Percentiles rank a stretch among this genome's conserved stretches.
Evolutionary conservation across 2,797 vertebrate genomes (phyloP).

Genomic region (Epinephelus malabaricus): DNA sequence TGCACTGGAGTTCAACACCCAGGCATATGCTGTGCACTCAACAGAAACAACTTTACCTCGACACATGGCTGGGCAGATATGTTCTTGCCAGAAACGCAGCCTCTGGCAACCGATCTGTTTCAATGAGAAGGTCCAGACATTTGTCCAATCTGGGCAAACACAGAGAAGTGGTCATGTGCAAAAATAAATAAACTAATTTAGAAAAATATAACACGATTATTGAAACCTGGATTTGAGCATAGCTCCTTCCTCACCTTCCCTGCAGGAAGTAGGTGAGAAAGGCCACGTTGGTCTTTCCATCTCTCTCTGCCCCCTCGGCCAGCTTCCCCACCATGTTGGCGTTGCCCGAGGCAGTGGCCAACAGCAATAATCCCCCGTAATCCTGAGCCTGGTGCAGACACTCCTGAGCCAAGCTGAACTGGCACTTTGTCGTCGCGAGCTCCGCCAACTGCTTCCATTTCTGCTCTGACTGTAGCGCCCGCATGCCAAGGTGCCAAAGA

Average conservation of each 20-base stretch:
- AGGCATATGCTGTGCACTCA: neutral
- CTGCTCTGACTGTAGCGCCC: constrained; percentile 91
- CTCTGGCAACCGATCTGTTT: constrained; percentile 94
- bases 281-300: constrained; percentile 83
- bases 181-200: neutral
- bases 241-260: constrained; percentile 59
- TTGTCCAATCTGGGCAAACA: constrained; percentile 88
- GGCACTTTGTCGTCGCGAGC: constrained; percentile 94
- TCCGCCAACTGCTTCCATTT: constrained; percentile 99
- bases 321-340: constrained; percentile 92
- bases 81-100: constrained; percentile 96
- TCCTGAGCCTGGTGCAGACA: constrained; percentile 97
- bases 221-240: neutral
- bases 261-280: constrained; percentile 89
- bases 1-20: neutral
- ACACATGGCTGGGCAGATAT: constrained; percentile 95
- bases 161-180: neutral
- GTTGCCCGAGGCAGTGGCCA: constrained; percentile 95
- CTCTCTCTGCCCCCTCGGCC: constrained; percentile 88
- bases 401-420: constrained; percentile 95
- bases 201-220: neutral
- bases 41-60: constrained; percentile 81
- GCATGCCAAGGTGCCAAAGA: constrained; percentile 40
- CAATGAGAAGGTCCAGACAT: constrained; percentile 95
- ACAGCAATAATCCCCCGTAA: constrained; percentile 94